Percentiles rank a stretch among this genome's conserved stretches.
These are phyloP conservation scores for Zoanthus sansibaricus DNA, from an alignment of 92 coral and sea anemone genomes.

Conservation along the genomic window DNA sequence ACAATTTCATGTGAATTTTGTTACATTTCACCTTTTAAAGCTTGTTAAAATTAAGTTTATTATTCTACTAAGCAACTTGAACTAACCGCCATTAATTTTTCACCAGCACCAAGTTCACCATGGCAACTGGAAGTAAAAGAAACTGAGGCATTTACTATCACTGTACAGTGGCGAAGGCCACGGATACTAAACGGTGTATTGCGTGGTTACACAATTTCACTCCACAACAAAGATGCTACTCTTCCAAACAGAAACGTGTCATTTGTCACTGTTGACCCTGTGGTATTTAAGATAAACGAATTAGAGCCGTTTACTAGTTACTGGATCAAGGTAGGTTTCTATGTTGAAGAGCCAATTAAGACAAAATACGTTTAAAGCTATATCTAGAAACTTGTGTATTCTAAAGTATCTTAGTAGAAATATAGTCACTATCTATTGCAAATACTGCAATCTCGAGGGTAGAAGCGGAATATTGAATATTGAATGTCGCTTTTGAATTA, in stretches of 20 bases:
- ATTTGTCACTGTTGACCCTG: constrained; percentile 13
- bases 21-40: no score
- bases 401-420: no score
- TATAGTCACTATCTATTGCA: no score
- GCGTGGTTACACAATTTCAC: constrained; percentile 38
- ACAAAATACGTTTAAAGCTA: not conserved
- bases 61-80: not conserved
- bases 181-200: constrained; percentile 42
- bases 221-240: not conserved
- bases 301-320: constrained; percentile 43
- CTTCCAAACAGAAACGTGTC: constrained; percentile 35
- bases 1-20: no score
- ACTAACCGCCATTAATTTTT: not conserved
- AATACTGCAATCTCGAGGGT: no score
- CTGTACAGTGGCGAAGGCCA: constrained; percentile 48
- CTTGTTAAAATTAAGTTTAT: not conserved
- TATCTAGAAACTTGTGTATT: no score
- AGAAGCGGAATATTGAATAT: no score
- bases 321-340: constrained; percentile 32
- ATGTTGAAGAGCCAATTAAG: not conserved
- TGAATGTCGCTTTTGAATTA: no score
- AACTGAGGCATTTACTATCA: constrained; percentile 21
- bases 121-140: constrained; percentile 21
- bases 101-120: constrained; percentile 49
- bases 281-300: constrained; percentile 21